A percentile compares a stretch with the other conserved stretches of the same genome.
These are phyloP conservation scores for Drosophila lowei DNA, from an alignment of 1,140 invertebrate species.

Conservation along the genomic window DNA sequence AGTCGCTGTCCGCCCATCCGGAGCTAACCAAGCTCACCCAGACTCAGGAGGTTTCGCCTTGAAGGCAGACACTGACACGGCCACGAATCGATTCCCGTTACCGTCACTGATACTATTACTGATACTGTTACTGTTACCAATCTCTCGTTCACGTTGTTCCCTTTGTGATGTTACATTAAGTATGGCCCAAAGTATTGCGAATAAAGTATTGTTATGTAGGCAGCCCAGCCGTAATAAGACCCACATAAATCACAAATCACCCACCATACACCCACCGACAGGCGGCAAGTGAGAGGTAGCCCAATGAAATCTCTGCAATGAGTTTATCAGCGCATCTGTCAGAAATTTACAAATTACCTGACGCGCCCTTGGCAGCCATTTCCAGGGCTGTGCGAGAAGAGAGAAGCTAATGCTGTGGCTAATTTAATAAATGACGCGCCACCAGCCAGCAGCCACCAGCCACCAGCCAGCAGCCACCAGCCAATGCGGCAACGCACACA, in stretches of 20 bases:
- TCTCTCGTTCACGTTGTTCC: constrained; percentile 20
- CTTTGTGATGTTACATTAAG: constrained; percentile 73
- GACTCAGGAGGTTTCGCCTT: constrained; percentile 47
- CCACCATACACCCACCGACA: constrained; percentile 8
- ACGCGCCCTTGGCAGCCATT: constrained; percentile 40
- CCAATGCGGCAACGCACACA: constrained; percentile 38
- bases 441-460: constrained; percentile 1
- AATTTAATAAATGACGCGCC: constrained; percentile 75
- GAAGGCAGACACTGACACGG: constrained; percentile 23
- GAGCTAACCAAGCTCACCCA: constrained; percentile 72
- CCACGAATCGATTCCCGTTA: constrained; percentile 32
- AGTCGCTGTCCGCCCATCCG: constrained; percentile 44
- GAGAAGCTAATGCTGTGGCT: constrained; percentile 69
- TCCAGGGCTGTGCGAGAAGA: constrained; percentile 21
- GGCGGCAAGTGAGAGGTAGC: constrained; percentile 14
- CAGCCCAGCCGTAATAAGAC: constrained; percentile 60
- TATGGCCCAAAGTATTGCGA: constrained; percentile 75
- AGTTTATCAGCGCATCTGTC: constrained; percentile 81
- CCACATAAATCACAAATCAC: constrained; percentile 64
- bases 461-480: constrained; percentile 9
- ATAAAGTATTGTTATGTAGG: constrained; percentile 77
- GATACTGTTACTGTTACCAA: no score
- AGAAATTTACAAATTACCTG: constrained; percentile 82
- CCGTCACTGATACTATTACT: background rate
- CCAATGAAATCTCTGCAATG: constrained; percentile 71